Percentiles rank a stretch among this genome's conserved stretches.
Evolutionary conservation across 1,140 invertebrate genomes (phyloP).

Genomic region (Drosophila orena): DNA sequence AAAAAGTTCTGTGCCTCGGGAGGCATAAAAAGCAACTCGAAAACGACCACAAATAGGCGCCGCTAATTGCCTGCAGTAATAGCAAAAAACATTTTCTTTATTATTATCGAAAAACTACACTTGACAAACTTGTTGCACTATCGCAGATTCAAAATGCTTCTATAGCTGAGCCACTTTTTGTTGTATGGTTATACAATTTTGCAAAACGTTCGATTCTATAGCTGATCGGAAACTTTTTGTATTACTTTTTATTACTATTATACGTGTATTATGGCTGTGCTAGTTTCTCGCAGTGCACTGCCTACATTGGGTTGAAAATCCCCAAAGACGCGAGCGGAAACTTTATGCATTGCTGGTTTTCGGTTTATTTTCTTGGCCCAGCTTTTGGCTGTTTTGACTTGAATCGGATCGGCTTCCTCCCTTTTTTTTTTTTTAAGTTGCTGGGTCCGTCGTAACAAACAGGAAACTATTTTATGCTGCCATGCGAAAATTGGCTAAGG

Average conservation of each 20-base stretch:
- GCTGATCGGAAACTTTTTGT: no score
- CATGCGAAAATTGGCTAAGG: slow-evolving; percentile 75
- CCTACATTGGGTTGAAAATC: slow-evolving; percentile 12
- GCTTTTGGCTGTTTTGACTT: slow-evolving; percentile 23
- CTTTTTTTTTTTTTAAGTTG: slow-evolving; percentile 38
- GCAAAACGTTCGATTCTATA: no score
- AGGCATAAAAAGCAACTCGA: slow-evolving; percentile 8
- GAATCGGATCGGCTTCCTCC: slow-evolving; percentile 53
- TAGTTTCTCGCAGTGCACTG: slow-evolving; percentile 5
- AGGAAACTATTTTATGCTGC: slow-evolving; percentile 64
- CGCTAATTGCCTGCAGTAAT: slow-evolving; percentile 35
- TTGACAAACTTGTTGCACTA: no score
- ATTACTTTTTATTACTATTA: neutral
- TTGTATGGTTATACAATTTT: no score
- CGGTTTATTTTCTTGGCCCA: slow-evolving; percentile 41
- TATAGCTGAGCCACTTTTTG: no score
- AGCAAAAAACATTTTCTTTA: no score
- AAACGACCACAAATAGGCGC: slow-evolving; percentile 23
- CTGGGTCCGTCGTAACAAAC: slow-evolving; percentile 69
- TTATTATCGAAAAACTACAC: no score
- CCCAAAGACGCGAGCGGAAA: slow-evolving; percentile 55
- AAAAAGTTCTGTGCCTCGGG: slow-evolving; percentile 24
- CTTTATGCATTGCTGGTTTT: slow-evolving; percentile 68
- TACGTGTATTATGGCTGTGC: neutral
- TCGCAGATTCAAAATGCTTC: no score